A percentile compares a stretch with the other conserved stretches of the same genome.
Conservation (phyloP, 2,113 vertebrate genomes). For the Hyperopisus bebe region DNA sequence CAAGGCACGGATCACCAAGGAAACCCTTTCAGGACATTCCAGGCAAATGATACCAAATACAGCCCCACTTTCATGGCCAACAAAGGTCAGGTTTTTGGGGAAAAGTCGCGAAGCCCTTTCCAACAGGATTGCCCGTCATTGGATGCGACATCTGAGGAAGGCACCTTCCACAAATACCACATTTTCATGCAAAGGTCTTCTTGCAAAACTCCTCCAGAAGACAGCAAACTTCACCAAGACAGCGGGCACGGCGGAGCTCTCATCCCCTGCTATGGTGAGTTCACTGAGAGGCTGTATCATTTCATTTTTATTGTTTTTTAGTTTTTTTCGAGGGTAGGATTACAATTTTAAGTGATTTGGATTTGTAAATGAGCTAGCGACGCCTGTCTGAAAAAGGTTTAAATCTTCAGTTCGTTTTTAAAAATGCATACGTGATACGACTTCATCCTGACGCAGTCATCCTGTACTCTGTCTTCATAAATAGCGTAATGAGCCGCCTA, state of each 20-base stretch:
- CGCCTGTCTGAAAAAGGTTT: background rate
- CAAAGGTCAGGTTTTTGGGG: conserved; percentile 91
- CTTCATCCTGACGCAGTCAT: background rate
- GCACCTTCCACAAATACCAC: conserved; percentile 87
- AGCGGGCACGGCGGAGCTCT: conserved; percentile 75
- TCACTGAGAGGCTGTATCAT: background rate
- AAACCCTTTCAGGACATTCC: conserved; percentile 90
- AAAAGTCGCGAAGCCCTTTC: conserved; percentile 76
- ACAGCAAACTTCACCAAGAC: conserved; percentile 78
- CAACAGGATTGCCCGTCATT: conserved; percentile 80
- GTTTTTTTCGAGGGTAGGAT: background rate
- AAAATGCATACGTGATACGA: background rate
- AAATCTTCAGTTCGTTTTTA: background rate
- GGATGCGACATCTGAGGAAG: conserved; percentile 66
- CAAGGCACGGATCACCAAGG: conserved; percentile 76
- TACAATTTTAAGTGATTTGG: background rate
- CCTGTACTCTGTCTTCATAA: background rate
- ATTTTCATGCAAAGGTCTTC: conserved; percentile 83
- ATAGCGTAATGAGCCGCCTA: background rate
- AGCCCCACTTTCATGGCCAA: conserved; percentile 80
- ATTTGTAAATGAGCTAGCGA: background rate
- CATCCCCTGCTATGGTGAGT: conserved; percentile 88
- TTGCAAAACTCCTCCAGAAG: conserved; percentile 83
- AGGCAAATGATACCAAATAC: conserved; percentile 82
- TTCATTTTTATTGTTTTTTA: background rate